Evolutionary conservation across 2,797 vertebrate species (phyloP).

Genomic region (Mormyrus proboscirostris): DNA sequence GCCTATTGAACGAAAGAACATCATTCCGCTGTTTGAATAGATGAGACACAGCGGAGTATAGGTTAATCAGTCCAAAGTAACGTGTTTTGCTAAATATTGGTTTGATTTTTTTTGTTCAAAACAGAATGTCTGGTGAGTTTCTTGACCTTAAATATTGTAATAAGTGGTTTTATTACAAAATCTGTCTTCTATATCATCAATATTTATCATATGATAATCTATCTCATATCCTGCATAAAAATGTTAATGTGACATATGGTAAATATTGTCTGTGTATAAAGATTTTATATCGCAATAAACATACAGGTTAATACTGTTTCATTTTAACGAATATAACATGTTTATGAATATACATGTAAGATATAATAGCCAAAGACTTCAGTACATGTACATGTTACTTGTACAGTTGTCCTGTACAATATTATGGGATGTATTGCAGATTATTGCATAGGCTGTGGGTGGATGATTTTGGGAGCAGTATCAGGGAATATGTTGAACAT

Average conservation of each 20-base stretch:
- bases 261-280: neutral
- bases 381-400: neutral
- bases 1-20: neutral
- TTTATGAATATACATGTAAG: neutral
- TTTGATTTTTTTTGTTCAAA: neutral
- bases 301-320: neutral
- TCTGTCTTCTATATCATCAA: neutral
- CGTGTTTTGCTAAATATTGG: neutral
- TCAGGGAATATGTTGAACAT: neutral
- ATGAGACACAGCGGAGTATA: neutral
- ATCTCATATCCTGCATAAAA: neutral
- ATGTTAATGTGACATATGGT: neutral
- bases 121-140: neutral
- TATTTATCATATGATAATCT: neutral
- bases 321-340: neutral
- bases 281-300: neutral
- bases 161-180: neutral
- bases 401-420: neutral
- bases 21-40: neutral
- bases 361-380: neutral
- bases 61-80: neutral
- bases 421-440: conserved; percentile 3
- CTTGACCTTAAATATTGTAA: neutral
- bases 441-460: neutral
- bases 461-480: conserved; percentile 6